Evolutionary conservation across 2,113 vertebrate species (phyloP).

Genomic region (Girardinichthys multiradiatus): DNA sequence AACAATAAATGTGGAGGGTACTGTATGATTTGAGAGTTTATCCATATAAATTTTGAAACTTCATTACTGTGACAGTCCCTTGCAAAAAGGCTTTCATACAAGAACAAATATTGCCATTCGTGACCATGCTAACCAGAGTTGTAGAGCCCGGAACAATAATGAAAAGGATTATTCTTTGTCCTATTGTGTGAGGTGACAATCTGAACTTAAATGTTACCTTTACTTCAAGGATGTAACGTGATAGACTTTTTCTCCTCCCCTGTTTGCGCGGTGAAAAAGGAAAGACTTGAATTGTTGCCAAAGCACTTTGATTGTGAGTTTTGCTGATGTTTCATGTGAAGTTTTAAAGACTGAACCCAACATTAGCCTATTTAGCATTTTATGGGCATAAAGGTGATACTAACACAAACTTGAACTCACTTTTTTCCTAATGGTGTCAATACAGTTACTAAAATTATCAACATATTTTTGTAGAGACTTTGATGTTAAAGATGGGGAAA

Average conservation of each 20-base stretch:
- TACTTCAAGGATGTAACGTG: conserved; percentile 8
- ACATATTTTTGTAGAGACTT: background rate
- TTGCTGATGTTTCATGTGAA: conserved; percentile 30
- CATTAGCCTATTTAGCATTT: conserved; percentile 23
- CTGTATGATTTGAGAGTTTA: background rate
- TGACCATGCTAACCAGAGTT: background rate
- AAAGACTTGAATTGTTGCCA: conserved; percentile 78
- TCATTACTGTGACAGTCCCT: background rate
- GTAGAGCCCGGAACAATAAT: too few relatives aligned
- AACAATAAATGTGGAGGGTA: background rate
- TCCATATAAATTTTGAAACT: background rate
- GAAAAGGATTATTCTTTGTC: background rate
- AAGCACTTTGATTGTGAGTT: conserved; percentile 71
- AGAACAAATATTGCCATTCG: background rate
- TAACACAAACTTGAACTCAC: conserved; percentile 65
- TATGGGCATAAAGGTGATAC: conserved; percentile 29
- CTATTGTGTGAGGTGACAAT: conserved; percentile 7
- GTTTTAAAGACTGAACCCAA: conserved; percentile 23
- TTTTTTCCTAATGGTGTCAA: conserved; percentile 16
- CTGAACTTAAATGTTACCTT: conserved; percentile 17
- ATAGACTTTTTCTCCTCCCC: conserved; percentile 25
- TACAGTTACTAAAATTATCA: conserved; percentile 4
- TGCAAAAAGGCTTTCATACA: background rate
- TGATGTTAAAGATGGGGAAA: conserved; percentile 2
- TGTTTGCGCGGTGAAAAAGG: conserved; percentile 53